These are phyloP conservation scores for Meloe dianella DNA, from an alignment of 2,888 invertebrate species.

Conservation along the genomic window DNA sequence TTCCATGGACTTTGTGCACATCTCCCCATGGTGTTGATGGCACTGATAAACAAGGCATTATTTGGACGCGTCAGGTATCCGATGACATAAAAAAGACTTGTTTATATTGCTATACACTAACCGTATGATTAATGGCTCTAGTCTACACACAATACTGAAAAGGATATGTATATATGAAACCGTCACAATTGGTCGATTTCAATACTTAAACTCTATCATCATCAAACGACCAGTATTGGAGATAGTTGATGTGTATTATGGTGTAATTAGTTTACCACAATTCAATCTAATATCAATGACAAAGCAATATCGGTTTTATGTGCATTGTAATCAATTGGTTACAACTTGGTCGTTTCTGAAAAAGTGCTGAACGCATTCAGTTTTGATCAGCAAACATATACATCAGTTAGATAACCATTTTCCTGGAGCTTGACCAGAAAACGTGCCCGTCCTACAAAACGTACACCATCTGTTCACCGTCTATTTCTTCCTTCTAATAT, in stretches of 20 bases:
- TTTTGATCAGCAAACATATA: slow-evolving; percentile 33
- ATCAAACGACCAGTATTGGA: not conserved
- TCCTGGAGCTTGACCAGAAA: slow-evolving; percentile 39
- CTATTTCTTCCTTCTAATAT: slow-evolving; percentile 45
- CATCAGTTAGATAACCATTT: slow-evolving; percentile 40
- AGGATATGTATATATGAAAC: slow-evolving; percentile 44
- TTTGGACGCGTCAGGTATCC: slow-evolving; percentile 60
- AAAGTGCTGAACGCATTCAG: slow-evolving; percentile 34
- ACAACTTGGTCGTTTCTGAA: slow-evolving; percentile 14
- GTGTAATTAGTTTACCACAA: slow-evolving; percentile 9
- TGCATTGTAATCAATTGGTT: slow-evolving; percentile 29
- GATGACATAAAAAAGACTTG: slow-evolving; percentile 63
- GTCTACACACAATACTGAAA: slow-evolving; percentile 52
- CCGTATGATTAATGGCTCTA: slow-evolving; percentile 59
- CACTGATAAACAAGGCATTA: slow-evolving; percentile 61
- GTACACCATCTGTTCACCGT: slow-evolving; percentile 45
- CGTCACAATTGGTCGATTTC: slow-evolving; percentile 52
- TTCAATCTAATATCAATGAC: slow-evolving; percentile 3
- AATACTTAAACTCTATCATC: slow-evolving; percentile 35
- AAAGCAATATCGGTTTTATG: slow-evolving; percentile 12
- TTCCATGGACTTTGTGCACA: slow-evolving; percentile 48
- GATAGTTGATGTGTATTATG: slow-evolving; percentile 10
- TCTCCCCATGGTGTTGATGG: slow-evolving; percentile 60
- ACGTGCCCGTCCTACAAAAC: slow-evolving; percentile 46
- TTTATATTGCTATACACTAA: slow-evolving; percentile 60